Evolutionary conservation across 2,888 invertebrate genomes (phyloP).

Genomic region (Pollenia griseotomentosa): DNA sequence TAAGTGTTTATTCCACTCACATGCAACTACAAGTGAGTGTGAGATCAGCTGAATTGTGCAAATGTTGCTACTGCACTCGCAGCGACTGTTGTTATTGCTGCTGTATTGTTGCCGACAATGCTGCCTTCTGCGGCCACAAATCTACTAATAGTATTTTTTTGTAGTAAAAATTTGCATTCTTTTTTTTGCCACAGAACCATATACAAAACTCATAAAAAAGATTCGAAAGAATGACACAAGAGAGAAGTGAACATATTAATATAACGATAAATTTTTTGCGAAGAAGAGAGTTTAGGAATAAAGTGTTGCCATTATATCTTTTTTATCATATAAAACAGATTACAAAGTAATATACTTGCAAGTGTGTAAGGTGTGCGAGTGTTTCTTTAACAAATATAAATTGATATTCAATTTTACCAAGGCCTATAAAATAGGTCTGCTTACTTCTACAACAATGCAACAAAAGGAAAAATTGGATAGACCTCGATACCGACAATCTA

Average conservation of each 20-base stretch:
- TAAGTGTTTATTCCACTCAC: conserved; percentile 28
- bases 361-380: not conserved
- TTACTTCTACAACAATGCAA: no score
- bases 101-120: conserved; percentile 7
- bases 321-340: not conserved
- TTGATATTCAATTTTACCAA: no score
- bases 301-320: conserved; percentile 43
- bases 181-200: conserved; percentile 13
- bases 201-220: not conserved
- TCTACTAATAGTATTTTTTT: conserved; percentile 69
- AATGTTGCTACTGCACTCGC: conserved; percentile 35
- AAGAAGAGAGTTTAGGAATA: not conserved
- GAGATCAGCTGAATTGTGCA: conserved; percentile 69
- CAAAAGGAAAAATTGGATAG: no score
- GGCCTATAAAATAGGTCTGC: no score
- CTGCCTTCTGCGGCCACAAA: conserved; percentile 47
- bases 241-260: not conserved
- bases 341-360: not conserved
- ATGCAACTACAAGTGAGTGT: conserved; percentile 47
- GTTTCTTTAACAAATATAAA: not conserved
- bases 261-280: not conserved
- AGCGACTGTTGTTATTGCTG: conserved; percentile 23
- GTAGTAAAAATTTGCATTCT: conserved; percentile 70
- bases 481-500: conserved; percentile 1
- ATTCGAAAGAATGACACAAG: not conserved